Percentiles rank a stretch among this genome's conserved stretches.
Conservation (phyloP, 2,113 vertebrate genomes). For the Cervus canadensis region DNA sequence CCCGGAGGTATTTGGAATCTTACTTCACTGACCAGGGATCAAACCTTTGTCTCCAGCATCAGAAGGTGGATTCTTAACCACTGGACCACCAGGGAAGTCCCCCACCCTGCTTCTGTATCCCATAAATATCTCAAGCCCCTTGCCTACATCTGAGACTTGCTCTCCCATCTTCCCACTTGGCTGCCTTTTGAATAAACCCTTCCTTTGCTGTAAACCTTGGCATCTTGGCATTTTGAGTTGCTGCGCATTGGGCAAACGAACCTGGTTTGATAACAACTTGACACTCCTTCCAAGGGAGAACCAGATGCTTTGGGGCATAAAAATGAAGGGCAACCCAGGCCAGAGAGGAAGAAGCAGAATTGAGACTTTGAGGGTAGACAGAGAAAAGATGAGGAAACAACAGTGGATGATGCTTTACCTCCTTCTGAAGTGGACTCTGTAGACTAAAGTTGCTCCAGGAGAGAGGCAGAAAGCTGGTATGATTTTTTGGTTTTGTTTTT, state of each 20-base stretch:
- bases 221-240: background rate
- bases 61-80: background rate
- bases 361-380: background rate
- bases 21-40: background rate
- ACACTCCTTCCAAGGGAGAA: background rate
- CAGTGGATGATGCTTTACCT: background rate
- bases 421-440: background rate
- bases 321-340: background rate
- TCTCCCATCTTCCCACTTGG: background rate
- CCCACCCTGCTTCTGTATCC: background rate
- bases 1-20: background rate
- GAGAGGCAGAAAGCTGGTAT: background rate
- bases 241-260: rapidly evolving
- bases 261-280: too few relatives aligned
- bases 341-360: background rate
- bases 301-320: background rate
- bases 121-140: background rate
- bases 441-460: background rate
- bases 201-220: background rate
- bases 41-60: background rate
- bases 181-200: background rate
- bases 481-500: background rate
- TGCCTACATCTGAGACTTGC: background rate
- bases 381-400: background rate
- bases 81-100: background rate